phyloP scores from a whole-genome alignment of 2,113 vertebrate genomes.

The Oncorhynchus mykiss region DNA sequence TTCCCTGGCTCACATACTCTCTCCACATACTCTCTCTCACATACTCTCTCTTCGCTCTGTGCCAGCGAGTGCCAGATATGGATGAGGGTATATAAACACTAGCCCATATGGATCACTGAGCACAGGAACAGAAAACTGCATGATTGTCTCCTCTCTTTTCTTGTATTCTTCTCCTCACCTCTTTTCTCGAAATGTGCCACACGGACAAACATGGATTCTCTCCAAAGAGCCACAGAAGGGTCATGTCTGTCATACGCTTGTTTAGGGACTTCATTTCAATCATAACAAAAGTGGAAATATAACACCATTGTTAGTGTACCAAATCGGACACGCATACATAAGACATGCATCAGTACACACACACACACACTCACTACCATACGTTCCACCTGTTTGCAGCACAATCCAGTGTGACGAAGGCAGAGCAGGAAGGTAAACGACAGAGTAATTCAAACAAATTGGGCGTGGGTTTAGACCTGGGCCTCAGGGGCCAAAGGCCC shows the following conservation, averaged over 20 bases:
- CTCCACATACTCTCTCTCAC: no score
- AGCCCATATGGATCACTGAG: no score
- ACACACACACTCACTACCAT: background rate
- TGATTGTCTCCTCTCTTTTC: no score
- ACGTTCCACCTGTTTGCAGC: no score
- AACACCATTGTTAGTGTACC: slow-evolving; percentile 3
- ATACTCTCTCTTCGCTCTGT: background rate
- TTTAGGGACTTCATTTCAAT: no score
- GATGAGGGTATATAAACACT: slow-evolving; percentile 47
- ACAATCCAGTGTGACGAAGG: background rate
- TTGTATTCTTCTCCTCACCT: no score
- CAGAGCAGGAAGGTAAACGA: background rate
- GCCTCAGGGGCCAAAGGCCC: background rate
- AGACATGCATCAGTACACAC: background rate
- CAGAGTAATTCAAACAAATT: slow-evolving; percentile 1
- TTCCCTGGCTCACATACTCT: slow-evolving; percentile 9
- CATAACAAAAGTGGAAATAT: slow-evolving; percentile 5
- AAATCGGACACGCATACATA: background rate
- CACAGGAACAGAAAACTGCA: no score
- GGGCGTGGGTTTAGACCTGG: background rate
- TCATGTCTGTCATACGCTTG: no score
- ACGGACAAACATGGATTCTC: no score
- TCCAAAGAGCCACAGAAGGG: no score
- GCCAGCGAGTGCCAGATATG: slow-evolving; percentile 20
- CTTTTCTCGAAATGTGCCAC: no score